These are phyloP conservation scores for Peromyscus aztecus DNA, from an alignment of 2,797 vertebrate species.

Conservation along the genomic window DNA sequence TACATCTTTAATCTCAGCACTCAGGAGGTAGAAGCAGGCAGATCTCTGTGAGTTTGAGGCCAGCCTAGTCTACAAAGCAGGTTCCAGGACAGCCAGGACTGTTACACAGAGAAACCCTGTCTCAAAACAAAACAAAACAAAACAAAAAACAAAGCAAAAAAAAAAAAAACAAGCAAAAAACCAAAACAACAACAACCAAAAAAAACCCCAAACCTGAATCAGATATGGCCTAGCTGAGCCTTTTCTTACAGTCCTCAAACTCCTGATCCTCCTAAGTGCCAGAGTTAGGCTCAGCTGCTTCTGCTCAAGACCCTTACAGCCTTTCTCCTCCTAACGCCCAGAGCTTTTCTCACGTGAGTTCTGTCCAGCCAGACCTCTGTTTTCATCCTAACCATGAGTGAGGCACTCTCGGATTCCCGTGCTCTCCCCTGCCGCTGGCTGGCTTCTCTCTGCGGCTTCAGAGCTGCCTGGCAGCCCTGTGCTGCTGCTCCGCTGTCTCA, in stretches of 20 bases:
- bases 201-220: not conserved
- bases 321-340: not conserved
- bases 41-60: not conserved
- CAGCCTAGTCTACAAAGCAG: not conserved
- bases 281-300: not conserved
- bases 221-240: too few species aligned
- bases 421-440: not conserved
- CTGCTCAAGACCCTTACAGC: not conserved
- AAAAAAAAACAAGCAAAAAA: too few species aligned
- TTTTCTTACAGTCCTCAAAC: not conserved
- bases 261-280: not conserved
- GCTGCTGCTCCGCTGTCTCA: not conserved
- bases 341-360: not conserved
- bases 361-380: not conserved
- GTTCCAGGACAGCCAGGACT: not conserved
- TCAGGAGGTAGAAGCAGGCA: not conserved
- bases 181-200: too few species aligned
- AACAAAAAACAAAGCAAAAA: not conserved
- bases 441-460: not conserved
- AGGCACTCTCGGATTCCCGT: not conserved
- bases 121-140: too few species aligned
- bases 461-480: too few species aligned
- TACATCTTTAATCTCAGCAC: not conserved
- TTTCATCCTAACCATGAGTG: not conserved
- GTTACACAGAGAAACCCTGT: not conserved